A percentile compares a stretch with the other conserved stretches of the same genome.
phyloP scores from a whole-genome alignment of 2,113 vertebrate genomes.

The Lynx canadensis region DNA sequence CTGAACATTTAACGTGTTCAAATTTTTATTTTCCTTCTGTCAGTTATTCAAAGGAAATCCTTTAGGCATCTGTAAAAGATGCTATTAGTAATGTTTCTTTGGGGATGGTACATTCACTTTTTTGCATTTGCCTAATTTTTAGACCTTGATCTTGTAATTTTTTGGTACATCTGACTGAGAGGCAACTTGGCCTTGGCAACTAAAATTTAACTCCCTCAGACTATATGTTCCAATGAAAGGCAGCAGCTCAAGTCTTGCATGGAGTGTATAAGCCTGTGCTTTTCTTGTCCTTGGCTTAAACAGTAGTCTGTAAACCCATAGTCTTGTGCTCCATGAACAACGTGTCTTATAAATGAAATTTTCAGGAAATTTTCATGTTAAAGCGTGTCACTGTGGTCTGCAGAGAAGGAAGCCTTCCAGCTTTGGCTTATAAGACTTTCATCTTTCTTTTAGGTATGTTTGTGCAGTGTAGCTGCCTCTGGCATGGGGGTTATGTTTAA shows the following conservation, averaged over 20 bases:
- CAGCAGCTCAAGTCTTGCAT: neutral
- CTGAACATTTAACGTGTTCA: neutral
- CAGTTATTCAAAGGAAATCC: conserved; percentile 25
- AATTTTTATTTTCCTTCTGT: neutral
- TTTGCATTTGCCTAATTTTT: neutral
- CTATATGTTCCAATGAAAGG: neutral
- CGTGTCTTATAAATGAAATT: neutral
- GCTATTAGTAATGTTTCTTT: neutral
- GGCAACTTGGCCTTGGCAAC: neutral
- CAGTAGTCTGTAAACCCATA: neutral
- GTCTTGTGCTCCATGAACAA: neutral
- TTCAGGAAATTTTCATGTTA: neutral
- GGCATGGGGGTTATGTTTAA: neutral
- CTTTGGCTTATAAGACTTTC: neutral
- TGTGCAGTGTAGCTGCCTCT: neutral
- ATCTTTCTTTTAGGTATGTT: neutral
- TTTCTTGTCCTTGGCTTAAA: neutral
- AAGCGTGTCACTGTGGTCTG: neutral
- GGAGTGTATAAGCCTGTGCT: neutral
- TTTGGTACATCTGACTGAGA: neutral
- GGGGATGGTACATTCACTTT: neutral
- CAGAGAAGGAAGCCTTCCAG: neutral
- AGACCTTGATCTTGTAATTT: neutral
- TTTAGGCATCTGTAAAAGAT: neutral
- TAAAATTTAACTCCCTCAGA: neutral